Conservation (phyloP, 2,113 vertebrate genomes). For the Stegastes partitus region DNA sequence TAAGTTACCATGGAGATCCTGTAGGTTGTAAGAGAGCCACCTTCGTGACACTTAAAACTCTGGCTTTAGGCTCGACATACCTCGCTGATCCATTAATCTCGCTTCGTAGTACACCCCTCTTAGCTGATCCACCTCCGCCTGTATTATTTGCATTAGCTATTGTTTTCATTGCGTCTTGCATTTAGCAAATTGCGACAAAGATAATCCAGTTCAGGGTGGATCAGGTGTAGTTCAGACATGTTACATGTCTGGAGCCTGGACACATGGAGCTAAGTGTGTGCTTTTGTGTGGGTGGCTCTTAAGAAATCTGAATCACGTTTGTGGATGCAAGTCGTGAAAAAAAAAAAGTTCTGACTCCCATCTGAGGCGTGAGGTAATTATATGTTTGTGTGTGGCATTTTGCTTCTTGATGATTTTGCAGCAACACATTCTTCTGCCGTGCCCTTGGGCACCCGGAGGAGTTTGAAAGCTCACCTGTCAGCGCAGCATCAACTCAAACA, state of each 20-base stretch:
- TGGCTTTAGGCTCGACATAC: too few species aligned
- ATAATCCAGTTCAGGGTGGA: slow-evolving; percentile 4
- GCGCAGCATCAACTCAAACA: slow-evolving; percentile 13
- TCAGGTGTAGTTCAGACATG: slow-evolving; percentile 31
- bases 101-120: background rate
- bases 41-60: too few species aligned
- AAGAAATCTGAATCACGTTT: background rate
- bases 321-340: background rate
- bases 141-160: background rate
- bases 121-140: slow-evolving; percentile 13
- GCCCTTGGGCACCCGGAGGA: slow-evolving; percentile 10
- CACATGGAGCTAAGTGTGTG: background rate
- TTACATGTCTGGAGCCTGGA: background rate
- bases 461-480: slow-evolving; percentile 37
- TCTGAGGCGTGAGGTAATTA: background rate
- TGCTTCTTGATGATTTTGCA: slow-evolving; percentile 4
- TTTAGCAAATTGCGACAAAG: background rate
- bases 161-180: slow-evolving; percentile 1
- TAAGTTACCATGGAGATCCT: too few species aligned
- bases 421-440: background rate
- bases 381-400: background rate
- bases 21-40: too few species aligned
- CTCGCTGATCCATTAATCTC: too few species aligned
- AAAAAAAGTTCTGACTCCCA: background rate
- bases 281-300: background rate